Conservation (phyloP, 23 tunicate species). For the Aplidium turbinatum region DNA sequence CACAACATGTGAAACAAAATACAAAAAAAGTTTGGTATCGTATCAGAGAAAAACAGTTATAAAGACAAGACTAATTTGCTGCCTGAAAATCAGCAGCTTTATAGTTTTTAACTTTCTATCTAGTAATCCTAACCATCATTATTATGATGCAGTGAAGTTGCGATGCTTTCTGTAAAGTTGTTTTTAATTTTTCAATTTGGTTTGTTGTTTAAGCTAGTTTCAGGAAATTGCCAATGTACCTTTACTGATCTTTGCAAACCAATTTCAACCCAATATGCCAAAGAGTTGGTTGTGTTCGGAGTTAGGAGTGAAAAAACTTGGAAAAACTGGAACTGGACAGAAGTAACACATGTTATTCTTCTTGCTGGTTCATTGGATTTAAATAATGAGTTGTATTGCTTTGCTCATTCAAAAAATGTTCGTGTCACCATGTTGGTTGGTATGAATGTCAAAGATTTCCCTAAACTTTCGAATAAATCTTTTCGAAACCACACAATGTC, state of each 20-base stretch:
- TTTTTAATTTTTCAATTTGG: background rate
- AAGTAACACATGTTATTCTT: conserved; percentile 60
- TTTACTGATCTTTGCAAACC: conserved; percentile 51
- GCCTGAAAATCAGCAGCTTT: no score
- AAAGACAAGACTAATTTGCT: no score
- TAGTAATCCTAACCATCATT: no score
- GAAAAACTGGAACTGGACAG: conserved; percentile 68
- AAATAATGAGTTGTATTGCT: conserved; percentile 56
- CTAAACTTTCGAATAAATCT: conserved; percentile 10
- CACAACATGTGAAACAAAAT: no score
- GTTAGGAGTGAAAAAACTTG: conserved; percentile 18
- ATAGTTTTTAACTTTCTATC: no score
- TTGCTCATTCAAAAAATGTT: conserved; percentile 58
- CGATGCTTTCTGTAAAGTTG: no score
- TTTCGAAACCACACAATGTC: conserved; percentile 50
- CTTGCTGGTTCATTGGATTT: background rate
- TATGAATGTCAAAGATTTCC: conserved; percentile 12
- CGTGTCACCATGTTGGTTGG: conserved; percentile 55
- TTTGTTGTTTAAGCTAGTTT: background rate
- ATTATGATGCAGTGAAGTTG: no score
- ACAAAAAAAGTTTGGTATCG: no score
- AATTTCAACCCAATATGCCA: conserved; percentile 37
- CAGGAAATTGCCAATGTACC: conserved; percentile 37
- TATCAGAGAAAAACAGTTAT: no score
- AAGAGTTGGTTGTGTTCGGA: conserved; percentile 53